Base-by-base conservation (phyloP, 2,888 invertebrate species). In the Drosophila barbarae region DNA sequence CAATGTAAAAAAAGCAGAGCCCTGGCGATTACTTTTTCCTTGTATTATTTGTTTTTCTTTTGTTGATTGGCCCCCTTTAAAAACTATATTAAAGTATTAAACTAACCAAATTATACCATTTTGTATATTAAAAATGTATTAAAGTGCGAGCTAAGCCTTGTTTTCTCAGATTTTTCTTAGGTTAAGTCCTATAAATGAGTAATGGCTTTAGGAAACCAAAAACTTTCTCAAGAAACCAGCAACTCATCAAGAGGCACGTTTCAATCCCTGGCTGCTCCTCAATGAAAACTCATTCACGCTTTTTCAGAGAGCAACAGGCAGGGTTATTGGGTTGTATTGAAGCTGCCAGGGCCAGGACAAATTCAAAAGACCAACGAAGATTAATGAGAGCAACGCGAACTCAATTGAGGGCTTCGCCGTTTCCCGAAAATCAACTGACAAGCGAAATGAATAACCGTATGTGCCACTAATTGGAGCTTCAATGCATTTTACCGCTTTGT, bases 331-430 rank as follows among this genome's bases (percentile, higher is more conserved):
- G 41, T 57, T 70, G 56, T 50, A n/a, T 8, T 71, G 71, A 55
- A 65, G 57, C 46, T 41, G 38, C 39, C 30, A 28, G 34, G 39
- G 23, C n/a, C 52, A 28, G 12, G 15, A 21, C 15, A 13, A 44
- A 58, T 5, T 32, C 36, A 36, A 58, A 18, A 32, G 36, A 18
- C 30, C 30, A 7, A n/a, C 41, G 47, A 47, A 51, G 70, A 69
- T 70, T 73, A 69, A 74, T 73, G 71, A 60, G 44, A 54, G 51
- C 44, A 8, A 13, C 47, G 47, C 41, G 41, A 30, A 47, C 41
- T 59, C 51, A 70, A 82, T 74, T 70, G 66, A 56, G 68, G 50
- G 74, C 36, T 36, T 28, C 36, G n/a, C 21, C n/a, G 21, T 13
- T 52, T 56, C 3, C 30, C 51, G 6, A 34, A 32, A 34, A 26